These are phyloP conservation scores for Torymus aiolomorphi DNA, from an alignment of 2,888 invertebrate species.

Conservation along the genomic window DNA sequence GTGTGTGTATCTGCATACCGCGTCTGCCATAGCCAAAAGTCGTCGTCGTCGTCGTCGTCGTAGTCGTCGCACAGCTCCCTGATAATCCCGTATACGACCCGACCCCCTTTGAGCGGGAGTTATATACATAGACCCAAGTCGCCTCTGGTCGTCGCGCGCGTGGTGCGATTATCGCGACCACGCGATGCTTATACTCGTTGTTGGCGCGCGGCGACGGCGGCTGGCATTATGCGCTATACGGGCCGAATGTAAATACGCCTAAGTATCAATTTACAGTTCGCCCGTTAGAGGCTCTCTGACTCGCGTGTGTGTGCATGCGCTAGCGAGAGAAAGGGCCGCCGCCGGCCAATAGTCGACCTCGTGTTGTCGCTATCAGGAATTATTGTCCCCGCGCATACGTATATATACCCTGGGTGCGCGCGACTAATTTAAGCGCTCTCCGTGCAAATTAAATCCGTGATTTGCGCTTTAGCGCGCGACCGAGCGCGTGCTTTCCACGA, in stretches of 20 bases:
- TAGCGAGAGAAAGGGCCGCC: not conserved
- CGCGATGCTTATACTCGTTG: not conserved
- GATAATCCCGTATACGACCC: conserved; percentile 31
- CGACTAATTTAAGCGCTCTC: not conserved
- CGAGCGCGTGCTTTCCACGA: not conserved
- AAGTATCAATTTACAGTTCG: conserved; percentile 49
- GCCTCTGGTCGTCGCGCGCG: not conserved
- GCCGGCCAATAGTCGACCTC: no score
- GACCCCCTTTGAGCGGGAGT: not conserved
- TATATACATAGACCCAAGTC: conserved; percentile 9
- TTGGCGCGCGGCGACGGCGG: not conserved
- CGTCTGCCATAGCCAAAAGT: conserved; percentile 20
- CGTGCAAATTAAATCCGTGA: conserved; percentile 22
- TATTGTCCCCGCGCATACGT: conserved; percentile 6
- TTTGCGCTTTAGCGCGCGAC: conserved; percentile 3
- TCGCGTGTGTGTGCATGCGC: no score
- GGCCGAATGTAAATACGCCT: conserved; percentile 39
- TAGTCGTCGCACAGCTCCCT: not conserved
- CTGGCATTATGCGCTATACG: not conserved
- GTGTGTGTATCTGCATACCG: no score
- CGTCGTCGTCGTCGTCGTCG: not conserved
- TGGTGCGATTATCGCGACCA: not conserved
- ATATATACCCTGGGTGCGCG: not conserved
- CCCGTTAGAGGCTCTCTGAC: conserved; percentile 5
- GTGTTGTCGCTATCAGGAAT: conserved; percentile 16